These are phyloP conservation scores for Ptiloglossa arizonensis DNA, from an alignment of 1,140 invertebrate species.

Conservation along the genomic window DNA sequence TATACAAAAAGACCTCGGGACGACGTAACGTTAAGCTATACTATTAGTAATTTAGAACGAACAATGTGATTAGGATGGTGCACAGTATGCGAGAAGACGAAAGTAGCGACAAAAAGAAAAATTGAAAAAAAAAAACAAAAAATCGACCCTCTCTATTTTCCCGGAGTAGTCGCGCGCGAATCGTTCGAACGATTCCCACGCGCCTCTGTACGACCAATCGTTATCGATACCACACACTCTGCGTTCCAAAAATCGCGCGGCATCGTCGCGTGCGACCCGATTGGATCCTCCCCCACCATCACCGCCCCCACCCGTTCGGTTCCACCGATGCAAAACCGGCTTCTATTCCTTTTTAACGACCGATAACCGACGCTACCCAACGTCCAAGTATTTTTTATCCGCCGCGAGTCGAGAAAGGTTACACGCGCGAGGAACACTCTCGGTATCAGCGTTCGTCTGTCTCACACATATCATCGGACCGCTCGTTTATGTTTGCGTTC, in stretches of 20 bases:
- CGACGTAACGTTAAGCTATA: constrained; percentile 72
- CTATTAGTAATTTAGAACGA: constrained; percentile 79
- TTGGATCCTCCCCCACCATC: neutral
- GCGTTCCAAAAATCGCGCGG: constrained; percentile 7
- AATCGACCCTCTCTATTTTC: constrained; percentile 34
- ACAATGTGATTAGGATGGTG: constrained; percentile 77
- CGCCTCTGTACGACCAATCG: constrained; percentile 11
- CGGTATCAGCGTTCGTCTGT: constrained; percentile 28
- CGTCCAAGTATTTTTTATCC: neutral
- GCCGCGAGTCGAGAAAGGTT: constrained; percentile 10
- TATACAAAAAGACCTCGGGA: constrained; percentile 72
- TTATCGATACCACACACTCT: constrained; percentile 1
- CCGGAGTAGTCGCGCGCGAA: neutral
- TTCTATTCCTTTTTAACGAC: too few relatives aligned
- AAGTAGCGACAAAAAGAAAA: too few relatives aligned
- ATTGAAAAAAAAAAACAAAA: too few relatives aligned
- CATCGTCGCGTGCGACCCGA: constrained; percentile 18
- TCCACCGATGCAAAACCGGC: too few relatives aligned
- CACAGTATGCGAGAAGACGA: constrained; percentile 61
- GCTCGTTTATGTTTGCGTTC: constrained; percentile 41
- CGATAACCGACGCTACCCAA: constrained; percentile 12
- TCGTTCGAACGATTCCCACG: constrained; percentile 21
- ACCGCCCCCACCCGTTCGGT: too few relatives aligned
- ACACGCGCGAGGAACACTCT: constrained; percentile 33
- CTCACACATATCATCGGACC: constrained; percentile 72